Evolutionary conservation across 2,113 vertebrate species (phyloP), one percentile per base, ranked within the genome.

Genomic region (Caranx ignobilis): DNA sequence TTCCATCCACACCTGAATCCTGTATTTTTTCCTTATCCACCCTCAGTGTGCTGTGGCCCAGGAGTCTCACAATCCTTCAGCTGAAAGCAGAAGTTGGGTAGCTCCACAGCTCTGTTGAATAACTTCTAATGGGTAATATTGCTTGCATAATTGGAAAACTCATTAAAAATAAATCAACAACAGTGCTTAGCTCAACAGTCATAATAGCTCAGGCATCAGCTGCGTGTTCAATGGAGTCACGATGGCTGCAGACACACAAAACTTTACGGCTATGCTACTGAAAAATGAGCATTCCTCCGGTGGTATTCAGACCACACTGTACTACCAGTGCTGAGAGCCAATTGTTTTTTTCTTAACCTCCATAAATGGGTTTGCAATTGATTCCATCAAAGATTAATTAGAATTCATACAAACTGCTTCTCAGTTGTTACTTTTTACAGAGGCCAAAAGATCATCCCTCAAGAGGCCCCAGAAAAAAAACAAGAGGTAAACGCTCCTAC

Each of bases 101-200:
- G 43, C 79, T 74, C 57, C 64, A 64, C 72, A 60, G 75, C 67
- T 83, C 77, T 88, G 70, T 75, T 87, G 75, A 81, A 85, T 90
- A 88, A 87, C 81, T 88, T 89, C 75, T 92, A 93, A 93, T 93
- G 86, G 84, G 65, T 89, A 82, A 82, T 85, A 90, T 91, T 92
- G 90, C 80, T 84, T 62, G 68, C 88, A 86, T 93, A 93, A 94
- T 94, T 92, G 84, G 85, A 90, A 93, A 93, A 92, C 74, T 88
- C 89, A 92, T 95, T 95, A 94, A 95, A 94, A 94, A 92, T 91
- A 87, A 91, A 93, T 94, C 86, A 94, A 93, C 87, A 92, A 87
- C 80, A 88, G 87, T 86, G 85, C 89, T 94, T 91, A 90, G 89
- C 85, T 82, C 54, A 71, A 85, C 84, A 89, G 65, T 87, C 73